Base-by-base conservation (phyloP, 1,140 invertebrate genomes). In the Trypoxylus dichotomus region DNA sequence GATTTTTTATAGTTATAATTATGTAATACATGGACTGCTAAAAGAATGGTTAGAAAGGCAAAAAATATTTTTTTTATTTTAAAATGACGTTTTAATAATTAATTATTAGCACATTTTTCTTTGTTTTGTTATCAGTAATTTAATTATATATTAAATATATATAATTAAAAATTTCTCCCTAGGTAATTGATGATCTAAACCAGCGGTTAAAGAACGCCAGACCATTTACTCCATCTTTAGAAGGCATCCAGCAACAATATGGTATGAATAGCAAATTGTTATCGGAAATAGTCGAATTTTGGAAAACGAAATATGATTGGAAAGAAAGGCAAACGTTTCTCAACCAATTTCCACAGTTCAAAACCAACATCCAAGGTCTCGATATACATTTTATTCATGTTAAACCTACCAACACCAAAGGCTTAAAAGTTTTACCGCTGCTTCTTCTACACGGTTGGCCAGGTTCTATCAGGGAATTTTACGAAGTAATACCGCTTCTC, bases 391-490 rank as follows among this genome's bases (percentile, higher is more conserved):
- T 72, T 24, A 72, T 72, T 72, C 54, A 13, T 0, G 54, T 60
- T 19, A 60, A 60, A 60, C 54, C 54, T 1, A 13, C n/a, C n/a
- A 6, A 60, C 24, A n/a, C 54, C 7, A 19, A n/a, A 19, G 54
- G 54, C 13, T n/a, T 60, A 19, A 79, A 81, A 76, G 79, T 84
- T 13, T 15, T 82, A 11, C 94, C 94, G 0, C 74, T 96, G 24
- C 82, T 97, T 0, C 25, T 97, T 0, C 82, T 96, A 3, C 96
- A 98, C 83, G 96, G 96, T n/a, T 98, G 96, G 96, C 96, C 96
- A 1, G 95, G 96, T 37, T 95, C 94, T 0, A 88, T 97, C 1
- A 88, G 93, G 10, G 95, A 97, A 85, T 97, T 97, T 84, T 94
- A 94, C 80, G 93, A 95, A 82, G 88, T 95, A 1, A 92, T 96